These are phyloP conservation scores for Lochmaea crataegi DNA, from an alignment of 2,888 invertebrate species.

Conservation along the genomic window DNA sequence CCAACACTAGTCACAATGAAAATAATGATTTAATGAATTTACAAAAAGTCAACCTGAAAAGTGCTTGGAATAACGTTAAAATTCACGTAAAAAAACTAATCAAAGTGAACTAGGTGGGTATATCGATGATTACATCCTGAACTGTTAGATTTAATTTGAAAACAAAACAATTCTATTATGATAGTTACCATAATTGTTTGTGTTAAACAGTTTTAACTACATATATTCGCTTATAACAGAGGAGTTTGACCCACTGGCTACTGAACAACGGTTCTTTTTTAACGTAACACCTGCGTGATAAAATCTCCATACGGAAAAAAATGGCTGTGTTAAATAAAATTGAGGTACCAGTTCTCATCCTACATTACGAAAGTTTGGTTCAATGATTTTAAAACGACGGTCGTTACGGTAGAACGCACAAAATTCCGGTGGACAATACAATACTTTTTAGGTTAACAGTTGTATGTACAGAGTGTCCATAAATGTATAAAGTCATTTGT, in stretches of 20 bases:
- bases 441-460: not conserved
- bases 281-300: conserved; percentile 23
- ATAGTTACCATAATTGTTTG: not conserved
- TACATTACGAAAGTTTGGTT: conserved; percentile 17
- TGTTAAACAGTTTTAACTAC: not conserved
- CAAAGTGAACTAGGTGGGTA: too few relatives aligned
- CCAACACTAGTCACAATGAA: too few relatives aligned
- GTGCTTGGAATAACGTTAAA: too few relatives aligned
- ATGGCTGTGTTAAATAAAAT: conserved; percentile 11
- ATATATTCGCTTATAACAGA: not conserved
- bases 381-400: conserved; percentile 14
- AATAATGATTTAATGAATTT: too few relatives aligned
- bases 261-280: conserved; percentile 18
- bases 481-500: too few relatives aligned
- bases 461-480: not conserved
- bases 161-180: not conserved
- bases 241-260: conserved; percentile 19
- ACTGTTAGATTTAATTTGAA: not conserved
- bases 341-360: conserved; percentile 21
- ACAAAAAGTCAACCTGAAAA: too few relatives aligned
- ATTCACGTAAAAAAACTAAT: too few relatives aligned
- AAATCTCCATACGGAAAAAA: conserved; percentile 24
- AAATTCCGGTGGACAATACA: not conserved
- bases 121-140: too few relatives aligned
- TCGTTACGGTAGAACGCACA: not conserved